Percentiles rank a stretch among this genome's conserved stretches.
Conservation (phyloP, 1,140 invertebrate genomes). For the Hydropsyche tenuis region DNA sequence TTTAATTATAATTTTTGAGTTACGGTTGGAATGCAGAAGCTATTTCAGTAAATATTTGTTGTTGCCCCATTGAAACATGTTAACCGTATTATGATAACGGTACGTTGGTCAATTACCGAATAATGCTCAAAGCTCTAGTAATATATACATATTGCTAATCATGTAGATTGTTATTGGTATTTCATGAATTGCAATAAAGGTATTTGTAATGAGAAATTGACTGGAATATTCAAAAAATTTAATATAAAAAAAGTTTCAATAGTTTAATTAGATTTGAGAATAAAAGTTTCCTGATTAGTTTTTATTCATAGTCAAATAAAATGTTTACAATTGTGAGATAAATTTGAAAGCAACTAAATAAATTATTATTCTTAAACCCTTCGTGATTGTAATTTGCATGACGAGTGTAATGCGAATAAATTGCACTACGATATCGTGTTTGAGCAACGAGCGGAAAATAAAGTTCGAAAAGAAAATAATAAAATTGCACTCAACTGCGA, state of each 20-base stretch:
- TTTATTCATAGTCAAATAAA: too few species aligned
- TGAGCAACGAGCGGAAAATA: neutral
- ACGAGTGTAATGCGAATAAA: neutral
- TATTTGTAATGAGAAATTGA: too few species aligned
- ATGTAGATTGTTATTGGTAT: conserved; percentile 27
- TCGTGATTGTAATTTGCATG: too few species aligned
- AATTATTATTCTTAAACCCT: too few species aligned
- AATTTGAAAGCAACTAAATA: too few species aligned
- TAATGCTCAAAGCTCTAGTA: neutral
- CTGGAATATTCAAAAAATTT: too few species aligned
- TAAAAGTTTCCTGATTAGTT: too few species aligned
- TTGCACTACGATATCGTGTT: neutral
- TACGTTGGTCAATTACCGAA: conserved; percentile 29
- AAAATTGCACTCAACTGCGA: neutral
- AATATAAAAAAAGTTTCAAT: too few species aligned
- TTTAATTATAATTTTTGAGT: too few species aligned
- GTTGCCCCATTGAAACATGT: neutral
- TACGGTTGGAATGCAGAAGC: neutral
- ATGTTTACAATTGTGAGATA: too few species aligned
- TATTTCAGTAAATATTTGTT: neutral
- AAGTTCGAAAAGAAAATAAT: conserved; percentile 1
- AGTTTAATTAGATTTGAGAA: too few species aligned
- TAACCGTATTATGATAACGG: conserved; percentile 36
- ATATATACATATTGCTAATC: conserved; percentile 11
- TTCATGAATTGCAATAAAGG: conserved; percentile 12